Base-by-base conservation (phyloP, 2,888 invertebrate genomes). In the Eremobia ochroleuca region DNA sequence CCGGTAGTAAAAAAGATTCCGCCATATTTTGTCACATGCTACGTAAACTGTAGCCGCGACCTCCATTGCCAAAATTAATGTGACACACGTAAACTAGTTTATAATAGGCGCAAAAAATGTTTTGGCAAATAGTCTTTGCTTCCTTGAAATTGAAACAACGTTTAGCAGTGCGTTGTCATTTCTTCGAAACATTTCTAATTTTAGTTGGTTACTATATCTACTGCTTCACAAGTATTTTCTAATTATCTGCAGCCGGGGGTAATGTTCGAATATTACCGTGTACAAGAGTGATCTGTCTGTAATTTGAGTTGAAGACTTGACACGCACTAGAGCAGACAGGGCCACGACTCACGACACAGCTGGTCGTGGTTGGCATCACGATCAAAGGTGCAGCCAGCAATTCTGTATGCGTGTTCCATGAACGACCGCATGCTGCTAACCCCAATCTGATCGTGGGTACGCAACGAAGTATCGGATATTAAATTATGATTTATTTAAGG, bases 111-210 rank as follows among this genome's bases (percentile, higher is more conserved):
- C 92, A 92, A 93, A 95, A 95, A 95, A 94, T 93, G 87, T 90
- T 89, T 95, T 96, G 96, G 96, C 96, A 96, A 93, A 92, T 92
- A 89, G 90, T 90, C 85, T 85, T 73, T 81, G 91, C 92, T 96
- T 96, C 96, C 94, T 92, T 92, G 96, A 94, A 95, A 89, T 86
- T 55, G 52, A 55, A 89, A 85, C 87, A 88, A 85, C 91, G 88
- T 91, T 91, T 93, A 89, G 84, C 84, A 91, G 93, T 93, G 93
- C 90, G 88, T 83, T 81, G 77, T 83, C 77, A 85, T 92, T 91
- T 91, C 90, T 88, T 66, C 40, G 86, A 86, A 88, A 70, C n/a
- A 62, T n/a, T 69, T 75, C 79, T 85, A 83, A 79, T 77, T 79
- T 81, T 88, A 86, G 78, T 49, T 64, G 59, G 81, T 87, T 85